Base-by-base conservation (phyloP, 2,113 vertebrate species). In the Bubo scandiacus region DNA sequence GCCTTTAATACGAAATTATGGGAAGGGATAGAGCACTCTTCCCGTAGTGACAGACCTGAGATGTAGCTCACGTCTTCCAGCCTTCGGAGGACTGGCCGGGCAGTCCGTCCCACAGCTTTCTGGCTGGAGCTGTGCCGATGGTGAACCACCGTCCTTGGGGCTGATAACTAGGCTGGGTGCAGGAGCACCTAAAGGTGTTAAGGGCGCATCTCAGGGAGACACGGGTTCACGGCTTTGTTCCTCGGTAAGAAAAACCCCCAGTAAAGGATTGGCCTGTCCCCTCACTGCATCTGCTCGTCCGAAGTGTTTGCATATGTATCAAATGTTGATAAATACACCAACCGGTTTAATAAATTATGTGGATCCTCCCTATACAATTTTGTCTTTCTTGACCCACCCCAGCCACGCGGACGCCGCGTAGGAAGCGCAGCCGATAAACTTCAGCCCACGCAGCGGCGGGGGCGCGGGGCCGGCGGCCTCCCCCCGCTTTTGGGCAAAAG, bases 181-280 rank as follows among this genome's bases (percentile, higher is more conserved):
- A 34, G 57, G 30, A 45, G 43, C 43, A 45, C 43, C 43, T 45
- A 18, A 45, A 45, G 43, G 43, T 18, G 3, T 34, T 57, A 34
- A 2, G 1, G 17, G 3, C 0, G 0, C 5, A 2, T 45, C 52
- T 16, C 1, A 0, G 49, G 29, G 21, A 43, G 18, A 4, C 11
- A 2, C 6, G 6, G 11, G 13, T 57, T 71, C 3, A 32, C 57
- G 34, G 23, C 42, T 82, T 67, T 63, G 6, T 22, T 86, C 32
- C 67, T 59, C 0, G 0, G 14, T 36, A 51, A 36, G 27, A 75
- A 77, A 77, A 58, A 27, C 27, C 47, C 16, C 2, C 14, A 6
- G 11, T 13, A 51, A 63, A 42, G 47, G 75, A n/a, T 63, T 20
- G 14, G 34, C 36, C n/a, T 42, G 38, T 49, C 10, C 42, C 15